phyloP scores from a whole-genome alignment of 2,888 invertebrate genomes.

The Drosophila melanocephala region DNA sequence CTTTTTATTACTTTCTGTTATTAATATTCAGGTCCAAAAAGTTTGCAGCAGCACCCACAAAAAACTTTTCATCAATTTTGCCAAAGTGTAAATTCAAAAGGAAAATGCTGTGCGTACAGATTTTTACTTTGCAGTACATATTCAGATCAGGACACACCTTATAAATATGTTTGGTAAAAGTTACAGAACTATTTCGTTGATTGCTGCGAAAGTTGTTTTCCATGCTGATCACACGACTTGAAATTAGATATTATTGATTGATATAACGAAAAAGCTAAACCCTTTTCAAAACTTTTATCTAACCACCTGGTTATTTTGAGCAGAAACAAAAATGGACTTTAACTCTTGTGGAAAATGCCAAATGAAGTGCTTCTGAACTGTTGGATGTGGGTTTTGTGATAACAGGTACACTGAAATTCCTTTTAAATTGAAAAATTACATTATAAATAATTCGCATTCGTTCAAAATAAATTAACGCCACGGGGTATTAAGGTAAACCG shows the following conservation, averaged over 20 bases:
- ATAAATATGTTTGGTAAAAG: constrained; percentile 11
- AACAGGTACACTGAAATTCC: neutral
- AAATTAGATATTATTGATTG: constrained; percentile 4
- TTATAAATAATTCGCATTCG: constrained; percentile 13
- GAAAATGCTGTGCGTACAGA: too few relatives aligned
- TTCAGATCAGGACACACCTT: neutral
- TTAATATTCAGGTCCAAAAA: constrained; percentile 41
- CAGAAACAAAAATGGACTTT: neutral
- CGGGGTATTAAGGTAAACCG: constrained; percentile 32
- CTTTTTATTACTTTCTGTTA: constrained; percentile 31
- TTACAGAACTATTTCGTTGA: neutral
- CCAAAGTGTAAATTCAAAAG: constrained; percentile 12
- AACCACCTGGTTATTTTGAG: neutral
- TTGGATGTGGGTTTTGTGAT: neutral
- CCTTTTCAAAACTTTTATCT: neutral
- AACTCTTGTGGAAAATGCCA: neutral
- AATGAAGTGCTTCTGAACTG: neutral
- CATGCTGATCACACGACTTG: neutral
- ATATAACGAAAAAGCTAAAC: neutral
- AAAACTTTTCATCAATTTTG: constrained; percentile 8
- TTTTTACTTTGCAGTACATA: neutral
- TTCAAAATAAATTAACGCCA: constrained; percentile 12
- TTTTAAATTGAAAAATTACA: constrained; percentile 25
- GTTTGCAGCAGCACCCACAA: constrained; percentile 18
- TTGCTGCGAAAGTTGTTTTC: neutral